Evolutionary conservation across 1,140 invertebrate genomes (phyloP).

Genomic region (Mesaphorura yosii): DNA sequence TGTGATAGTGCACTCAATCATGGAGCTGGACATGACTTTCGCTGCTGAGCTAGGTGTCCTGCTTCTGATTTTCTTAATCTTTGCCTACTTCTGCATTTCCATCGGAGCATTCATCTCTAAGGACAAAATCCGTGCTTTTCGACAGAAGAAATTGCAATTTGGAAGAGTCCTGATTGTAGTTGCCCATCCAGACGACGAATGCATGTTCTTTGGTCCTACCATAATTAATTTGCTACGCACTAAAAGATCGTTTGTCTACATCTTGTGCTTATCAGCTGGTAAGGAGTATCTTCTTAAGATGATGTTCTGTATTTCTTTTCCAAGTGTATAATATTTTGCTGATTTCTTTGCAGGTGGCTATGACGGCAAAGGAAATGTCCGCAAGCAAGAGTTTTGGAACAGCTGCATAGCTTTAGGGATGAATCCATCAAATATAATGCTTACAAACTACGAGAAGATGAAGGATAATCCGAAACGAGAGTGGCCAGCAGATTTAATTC

Average conservation of each 20-base stretch:
- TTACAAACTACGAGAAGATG: slow-evolving; percentile 56
- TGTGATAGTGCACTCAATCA: too few relatives aligned
- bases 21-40: too few relatives aligned
- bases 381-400: slow-evolving; percentile 64
- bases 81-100: too few relatives aligned
- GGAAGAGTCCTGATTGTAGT: slow-evolving; percentile 64
- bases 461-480: slow-evolving; percentile 58
- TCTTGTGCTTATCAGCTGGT: slow-evolving; percentile 81
- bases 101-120: too few relatives aligned
- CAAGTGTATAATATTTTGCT: background rate
- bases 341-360: slow-evolving; percentile 51
- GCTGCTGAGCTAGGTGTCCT: too few relatives aligned
- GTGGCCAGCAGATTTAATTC: slow-evolving; percentile 63
- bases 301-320: background rate
- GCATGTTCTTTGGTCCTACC: slow-evolving; percentile 94
- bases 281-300: slow-evolving; percentile 30
- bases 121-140: too few relatives aligned
- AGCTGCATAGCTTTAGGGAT: slow-evolving; percentile 69
- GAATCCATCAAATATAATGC: slow-evolving; percentile 55
- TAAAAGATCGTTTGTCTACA: slow-evolving; percentile 50
- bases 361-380: slow-evolving; percentile 51
- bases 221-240: slow-evolving; percentile 55
- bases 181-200: slow-evolving; percentile 94
- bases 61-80: too few relatives aligned
- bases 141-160: too few relatives aligned